These are phyloP conservation scores for Platerodrilus igneus DNA, from an alignment of 2,888 invertebrate genomes.

Conservation along the genomic window DNA sequence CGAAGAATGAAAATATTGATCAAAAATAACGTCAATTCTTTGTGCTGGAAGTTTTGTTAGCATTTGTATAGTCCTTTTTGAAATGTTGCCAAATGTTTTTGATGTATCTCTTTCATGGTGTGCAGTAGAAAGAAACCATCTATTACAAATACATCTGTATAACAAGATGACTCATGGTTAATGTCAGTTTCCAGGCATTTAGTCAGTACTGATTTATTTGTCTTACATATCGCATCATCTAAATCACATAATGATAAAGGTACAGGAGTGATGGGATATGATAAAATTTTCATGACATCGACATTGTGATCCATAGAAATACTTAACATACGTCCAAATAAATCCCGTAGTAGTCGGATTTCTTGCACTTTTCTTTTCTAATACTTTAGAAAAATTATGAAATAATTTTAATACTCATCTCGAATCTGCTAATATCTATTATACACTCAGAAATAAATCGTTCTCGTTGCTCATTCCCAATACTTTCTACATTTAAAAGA, in stretches of 20 bases:
- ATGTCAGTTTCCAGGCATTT: constrained; percentile 21
- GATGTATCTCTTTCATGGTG: constrained; percentile 27
- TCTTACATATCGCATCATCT: constrained; percentile 32
- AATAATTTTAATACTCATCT: constrained; percentile 29
- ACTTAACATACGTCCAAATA: constrained; percentile 33
- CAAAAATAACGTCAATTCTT: constrained; percentile 28
- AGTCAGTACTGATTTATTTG: too few species aligned
- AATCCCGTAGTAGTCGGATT: constrained; percentile 31
- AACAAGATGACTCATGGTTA: constrained; percentile 13
- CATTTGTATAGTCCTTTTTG: constrained; percentile 21
- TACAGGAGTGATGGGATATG: constrained; percentile 22
- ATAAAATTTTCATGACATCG: constrained; percentile 23
- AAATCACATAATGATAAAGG: constrained; percentile 32
- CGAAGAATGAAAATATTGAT: constrained; percentile 19
- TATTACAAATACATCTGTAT: constrained; percentile 25
- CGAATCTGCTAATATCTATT: constrained; percentile 27
- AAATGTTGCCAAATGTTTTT: constrained; percentile 24
- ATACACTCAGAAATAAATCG: constrained; percentile 32
- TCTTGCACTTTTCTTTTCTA: constrained; percentile 31
- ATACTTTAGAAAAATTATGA: constrained; percentile 20
- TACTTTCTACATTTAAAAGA: constrained; percentile 28
- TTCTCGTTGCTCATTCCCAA: constrained; percentile 26
- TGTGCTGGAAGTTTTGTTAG: constrained; percentile 19
- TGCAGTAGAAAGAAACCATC: constrained; percentile 32
- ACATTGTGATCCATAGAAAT: constrained; percentile 24